These are phyloP conservation scores for Pseudomyrmex cubaensis DNA, from an alignment of 1,140 invertebrate genomes.

Conservation along the genomic window DNA sequence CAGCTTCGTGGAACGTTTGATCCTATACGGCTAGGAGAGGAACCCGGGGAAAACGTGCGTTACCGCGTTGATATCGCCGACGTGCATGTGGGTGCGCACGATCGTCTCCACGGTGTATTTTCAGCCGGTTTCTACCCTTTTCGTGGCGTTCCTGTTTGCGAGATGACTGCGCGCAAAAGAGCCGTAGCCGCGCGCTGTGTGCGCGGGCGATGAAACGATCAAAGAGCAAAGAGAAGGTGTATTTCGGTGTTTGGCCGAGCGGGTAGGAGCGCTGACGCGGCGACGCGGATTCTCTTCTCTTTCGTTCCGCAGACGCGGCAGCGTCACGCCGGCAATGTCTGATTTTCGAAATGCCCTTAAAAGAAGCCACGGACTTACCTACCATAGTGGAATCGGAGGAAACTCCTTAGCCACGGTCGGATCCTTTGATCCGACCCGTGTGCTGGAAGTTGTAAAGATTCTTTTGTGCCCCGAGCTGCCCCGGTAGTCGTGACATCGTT, in stretches of 20 bases:
- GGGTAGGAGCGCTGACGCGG: slow-evolving; percentile 3
- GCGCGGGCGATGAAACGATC: slow-evolving; percentile 69
- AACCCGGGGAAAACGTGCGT: slow-evolving; percentile 36
- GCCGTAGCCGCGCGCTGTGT: slow-evolving; percentile 28
- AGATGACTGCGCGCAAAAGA: slow-evolving; percentile 53
- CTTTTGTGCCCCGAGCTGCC: slow-evolving; percentile 16
- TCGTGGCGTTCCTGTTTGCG: slow-evolving; percentile 56
- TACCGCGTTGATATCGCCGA: slow-evolving; percentile 18
- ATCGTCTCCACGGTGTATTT: slow-evolving; percentile 59
- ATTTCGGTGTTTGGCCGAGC: slow-evolving; percentile 41
- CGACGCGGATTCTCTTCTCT: not conserved
- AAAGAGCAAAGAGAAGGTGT: slow-evolving; percentile 67
- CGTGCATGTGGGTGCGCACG: slow-evolving; percentile 19
- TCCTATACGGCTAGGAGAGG: slow-evolving; percentile 26
- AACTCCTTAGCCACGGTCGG: slow-evolving; percentile 15
- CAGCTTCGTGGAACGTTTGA: slow-evolving; percentile 64
- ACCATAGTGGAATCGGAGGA: not conserved
- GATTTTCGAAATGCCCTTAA: slow-evolving; percentile 36
- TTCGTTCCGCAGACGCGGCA: not conserved
- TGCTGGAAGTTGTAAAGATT: slow-evolving; percentile 22
- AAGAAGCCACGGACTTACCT: not conserved
- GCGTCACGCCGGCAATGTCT: not conserved
- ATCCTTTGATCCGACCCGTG: slow-evolving; percentile 39
- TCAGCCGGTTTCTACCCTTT: slow-evolving; percentile 56
- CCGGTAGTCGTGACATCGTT: slow-evolving; percentile 35